Conservation (phyloP, 2,888 invertebrate genomes). For the Dromius quadrimaculatus region DNA sequence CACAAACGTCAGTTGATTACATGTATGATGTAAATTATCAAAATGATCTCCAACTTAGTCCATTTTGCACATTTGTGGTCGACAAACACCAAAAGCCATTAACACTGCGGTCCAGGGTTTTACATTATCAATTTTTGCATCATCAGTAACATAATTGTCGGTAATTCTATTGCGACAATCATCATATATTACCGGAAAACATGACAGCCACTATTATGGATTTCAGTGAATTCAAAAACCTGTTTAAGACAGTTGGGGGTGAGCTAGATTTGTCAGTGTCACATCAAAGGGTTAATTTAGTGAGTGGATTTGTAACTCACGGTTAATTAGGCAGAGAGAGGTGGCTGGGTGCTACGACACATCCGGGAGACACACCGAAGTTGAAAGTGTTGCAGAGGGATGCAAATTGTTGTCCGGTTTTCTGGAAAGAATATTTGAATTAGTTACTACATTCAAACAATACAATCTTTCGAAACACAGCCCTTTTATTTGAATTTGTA, state of each 20-base stretch:
- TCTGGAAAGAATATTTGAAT: too few species aligned
- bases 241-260: too few species aligned
- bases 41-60: too few species aligned
- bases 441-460: too few species aligned
- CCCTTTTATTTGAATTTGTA: too few species aligned
- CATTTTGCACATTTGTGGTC: too few species aligned
- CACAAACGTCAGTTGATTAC: too few species aligned
- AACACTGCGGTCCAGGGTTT: too few species aligned
- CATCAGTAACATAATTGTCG: background rate
- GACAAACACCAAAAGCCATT: too few species aligned
- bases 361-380: constrained; percentile 21
- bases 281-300: constrained; percentile 52
- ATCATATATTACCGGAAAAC: background rate
- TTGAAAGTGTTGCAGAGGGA: background rate
- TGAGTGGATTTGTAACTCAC: constrained; percentile 52
- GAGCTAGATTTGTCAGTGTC: constrained; percentile 41
- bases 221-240: background rate
- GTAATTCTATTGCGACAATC: background rate
- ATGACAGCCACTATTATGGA: background rate
- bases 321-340: constrained; percentile 48
- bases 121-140: background rate
- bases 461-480: too few species aligned
- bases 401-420: background rate
- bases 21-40: too few species aligned
- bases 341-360: constrained; percentile 33